Conservation (phyloP, 2,113 vertebrate species). For the Oryzias melastigma region DNA sequence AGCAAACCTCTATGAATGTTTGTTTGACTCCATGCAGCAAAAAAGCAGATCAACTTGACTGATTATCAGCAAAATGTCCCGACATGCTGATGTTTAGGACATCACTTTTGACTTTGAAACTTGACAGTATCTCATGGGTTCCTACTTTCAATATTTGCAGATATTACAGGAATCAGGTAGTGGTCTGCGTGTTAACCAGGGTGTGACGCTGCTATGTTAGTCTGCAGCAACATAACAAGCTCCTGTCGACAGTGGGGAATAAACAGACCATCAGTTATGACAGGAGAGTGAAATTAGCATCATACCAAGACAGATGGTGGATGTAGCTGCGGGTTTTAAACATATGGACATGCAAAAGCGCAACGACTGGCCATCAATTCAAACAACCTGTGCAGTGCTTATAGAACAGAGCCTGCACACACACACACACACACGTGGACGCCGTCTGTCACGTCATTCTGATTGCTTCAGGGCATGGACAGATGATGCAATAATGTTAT, state of each 20-base stretch:
- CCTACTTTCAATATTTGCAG: constrained; percentile 40
- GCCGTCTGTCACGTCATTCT: constrained; percentile 61
- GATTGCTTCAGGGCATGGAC: constrained; percentile 63
- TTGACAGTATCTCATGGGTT: constrained; percentile 22
- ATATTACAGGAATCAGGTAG: constrained; percentile 24
- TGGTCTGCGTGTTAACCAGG: constrained; percentile 37
- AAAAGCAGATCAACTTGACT: constrained; percentile 54
- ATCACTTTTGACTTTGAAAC: not conserved
- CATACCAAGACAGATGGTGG: constrained; percentile 63
- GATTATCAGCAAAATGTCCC: constrained; percentile 61
- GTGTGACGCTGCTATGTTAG: constrained; percentile 8
- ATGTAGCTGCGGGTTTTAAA: constrained; percentile 66
- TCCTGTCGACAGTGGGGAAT: constrained; percentile 42
- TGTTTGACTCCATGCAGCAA: constrained; percentile 23
- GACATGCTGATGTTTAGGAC: constrained; percentile 51
- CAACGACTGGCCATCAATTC: constrained; percentile 61
- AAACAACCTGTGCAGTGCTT: constrained; percentile 53
- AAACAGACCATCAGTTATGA: constrained; percentile 52
- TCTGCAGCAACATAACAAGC: constrained; percentile 15
- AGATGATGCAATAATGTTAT: constrained; percentile 68
- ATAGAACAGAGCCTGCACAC: constrained; percentile 27
- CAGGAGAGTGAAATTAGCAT: constrained; percentile 65
- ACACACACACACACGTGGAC: constrained; percentile 15
- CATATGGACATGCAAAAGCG: constrained; percentile 64
- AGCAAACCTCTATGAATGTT: constrained; percentile 42